These are phyloP conservation scores for Drosophila santomea DNA, from an alignment of 1,140 invertebrate species.

Conservation along the genomic window DNA sequence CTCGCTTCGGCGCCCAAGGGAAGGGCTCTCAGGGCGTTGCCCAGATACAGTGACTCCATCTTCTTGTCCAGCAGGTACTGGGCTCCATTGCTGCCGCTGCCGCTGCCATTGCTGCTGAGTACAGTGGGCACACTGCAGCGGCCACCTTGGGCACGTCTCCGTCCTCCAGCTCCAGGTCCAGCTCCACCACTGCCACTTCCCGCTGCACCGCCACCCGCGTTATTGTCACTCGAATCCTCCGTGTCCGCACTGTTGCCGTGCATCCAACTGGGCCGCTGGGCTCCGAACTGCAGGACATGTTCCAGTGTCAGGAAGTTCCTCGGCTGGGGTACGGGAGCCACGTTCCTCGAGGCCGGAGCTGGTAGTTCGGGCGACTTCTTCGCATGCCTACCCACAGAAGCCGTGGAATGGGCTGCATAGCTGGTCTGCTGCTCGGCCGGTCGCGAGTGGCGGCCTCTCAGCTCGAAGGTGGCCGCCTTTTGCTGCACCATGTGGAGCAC, in stretches of 20 bases:
- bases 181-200: constrained; percentile 31
- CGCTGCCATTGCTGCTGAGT: constrained; percentile 36
- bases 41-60: constrained; percentile 81
- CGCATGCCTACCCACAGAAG: constrained; percentile 52
- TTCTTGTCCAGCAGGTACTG: constrained; percentile 84
- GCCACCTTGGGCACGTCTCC: constrained; percentile 60
- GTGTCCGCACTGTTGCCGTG: constrained; percentile 77
- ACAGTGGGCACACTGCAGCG: constrained; percentile 78
- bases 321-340: constrained; percentile 62
- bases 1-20: constrained; percentile 77
- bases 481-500: constrained; percentile 78
- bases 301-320: constrained; percentile 76
- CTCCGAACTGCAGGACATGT: constrained; percentile 61
- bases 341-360: constrained; percentile 54
- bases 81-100: constrained; percentile 41
- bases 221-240: constrained; percentile 76
- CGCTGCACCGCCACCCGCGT: constrained; percentile 33
- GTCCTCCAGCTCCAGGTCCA: constrained; percentile 11
- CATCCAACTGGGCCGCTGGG: constrained; percentile 60
- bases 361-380: constrained; percentile 58
- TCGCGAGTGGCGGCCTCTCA: constrained; percentile 66
- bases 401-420: constrained; percentile 62
- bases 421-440: constrained; percentile 31
- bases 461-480: constrained; percentile 83
- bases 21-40: constrained; percentile 70